Evolutionary conservation across 2,113 vertebrate species (phyloP).

Genomic region (Felis chaus): DNA sequence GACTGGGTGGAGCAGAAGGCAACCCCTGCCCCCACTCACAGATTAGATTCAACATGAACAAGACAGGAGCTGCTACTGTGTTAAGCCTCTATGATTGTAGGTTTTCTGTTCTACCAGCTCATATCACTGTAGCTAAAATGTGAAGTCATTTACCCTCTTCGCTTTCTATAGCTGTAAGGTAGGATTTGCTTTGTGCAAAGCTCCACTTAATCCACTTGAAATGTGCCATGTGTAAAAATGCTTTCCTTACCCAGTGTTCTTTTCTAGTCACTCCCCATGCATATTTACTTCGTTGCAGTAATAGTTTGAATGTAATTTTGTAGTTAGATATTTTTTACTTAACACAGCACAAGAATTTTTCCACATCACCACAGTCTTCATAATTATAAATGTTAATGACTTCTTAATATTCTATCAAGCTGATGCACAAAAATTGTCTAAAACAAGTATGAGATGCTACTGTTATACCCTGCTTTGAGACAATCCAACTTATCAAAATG

Average conservation of each 20-base stretch:
- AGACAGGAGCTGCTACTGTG: not conserved
- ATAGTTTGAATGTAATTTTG: slow-evolving; percentile 41
- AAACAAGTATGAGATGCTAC: not conserved
- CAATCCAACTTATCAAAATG: slow-evolving; percentile 16
- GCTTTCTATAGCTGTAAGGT: not conserved
- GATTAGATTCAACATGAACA: not conserved
- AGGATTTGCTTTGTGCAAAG: slow-evolving; percentile 43
- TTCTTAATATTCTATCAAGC: slow-evolving; percentile 50
- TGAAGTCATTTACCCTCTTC: not conserved
- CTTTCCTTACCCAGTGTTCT: not conserved
- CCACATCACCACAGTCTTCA: not conserved
- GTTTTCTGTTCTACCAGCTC: slow-evolving; percentile 27
- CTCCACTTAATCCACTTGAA: slow-evolving; percentile 19
- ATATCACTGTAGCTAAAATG: not conserved
- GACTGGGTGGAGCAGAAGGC: not conserved
- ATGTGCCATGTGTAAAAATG: not conserved
- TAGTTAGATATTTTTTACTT: slow-evolving; percentile 41
- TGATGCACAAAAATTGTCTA: slow-evolving; percentile 32
- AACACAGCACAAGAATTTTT: slow-evolving; percentile 31
- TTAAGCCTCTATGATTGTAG: not conserved
- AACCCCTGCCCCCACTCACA: not conserved
- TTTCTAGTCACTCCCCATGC: not conserved
- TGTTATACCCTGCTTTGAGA: slow-evolving; percentile 24
- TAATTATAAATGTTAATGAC: slow-evolving; percentile 61
- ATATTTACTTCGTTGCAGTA: not conserved